phyloP scores from a whole-genome alignment of 2,888 invertebrate genomes.

The Tanytarsus gracilentus region DNA sequence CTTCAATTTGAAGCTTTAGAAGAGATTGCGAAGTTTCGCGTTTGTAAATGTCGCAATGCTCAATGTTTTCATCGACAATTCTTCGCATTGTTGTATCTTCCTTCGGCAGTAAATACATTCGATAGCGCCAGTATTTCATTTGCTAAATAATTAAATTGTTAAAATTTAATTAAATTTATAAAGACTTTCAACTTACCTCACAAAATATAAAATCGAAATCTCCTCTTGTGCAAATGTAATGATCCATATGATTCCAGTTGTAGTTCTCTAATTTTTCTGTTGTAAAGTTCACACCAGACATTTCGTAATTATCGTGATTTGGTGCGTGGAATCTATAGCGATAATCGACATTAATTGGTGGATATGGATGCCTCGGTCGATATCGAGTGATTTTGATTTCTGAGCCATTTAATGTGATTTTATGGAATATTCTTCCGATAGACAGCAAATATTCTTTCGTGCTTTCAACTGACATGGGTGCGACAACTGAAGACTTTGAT shows the following conservation, averaged over 20 bases:
- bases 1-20: constrained; percentile 53
- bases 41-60: constrained; percentile 74
- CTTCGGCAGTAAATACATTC: constrained; percentile 78
- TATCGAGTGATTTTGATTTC: constrained; percentile 92
- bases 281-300: constrained; percentile 88
- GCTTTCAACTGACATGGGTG: constrained; percentile 41
- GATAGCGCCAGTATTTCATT: constrained; percentile 83
- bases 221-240: constrained; percentile 90
- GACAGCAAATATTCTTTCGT: constrained; percentile 77
- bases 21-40: constrained; percentile 45
- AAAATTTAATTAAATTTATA: constrained; percentile 23
- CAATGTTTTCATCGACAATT: constrained; percentile 55
- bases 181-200: constrained; percentile 51
- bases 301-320: constrained; percentile 84
- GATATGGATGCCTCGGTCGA: constrained; percentile 90
- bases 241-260: constrained; percentile 97
- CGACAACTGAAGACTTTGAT: constrained; percentile 40
- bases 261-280: constrained; percentile 92
- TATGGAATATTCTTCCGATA: constrained; percentile 92
- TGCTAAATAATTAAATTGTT: constrained; percentile 47
- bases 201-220: constrained; percentile 82
- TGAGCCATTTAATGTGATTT: constrained; percentile 73
- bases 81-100: constrained; percentile 69
- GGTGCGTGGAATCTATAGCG: constrained; percentile 88
- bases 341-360: constrained; percentile 85